These are phyloP conservation scores for Theristicus caerulescens DNA, from an alignment of 2,113 vertebrate species.

Conservation along the genomic window DNA sequence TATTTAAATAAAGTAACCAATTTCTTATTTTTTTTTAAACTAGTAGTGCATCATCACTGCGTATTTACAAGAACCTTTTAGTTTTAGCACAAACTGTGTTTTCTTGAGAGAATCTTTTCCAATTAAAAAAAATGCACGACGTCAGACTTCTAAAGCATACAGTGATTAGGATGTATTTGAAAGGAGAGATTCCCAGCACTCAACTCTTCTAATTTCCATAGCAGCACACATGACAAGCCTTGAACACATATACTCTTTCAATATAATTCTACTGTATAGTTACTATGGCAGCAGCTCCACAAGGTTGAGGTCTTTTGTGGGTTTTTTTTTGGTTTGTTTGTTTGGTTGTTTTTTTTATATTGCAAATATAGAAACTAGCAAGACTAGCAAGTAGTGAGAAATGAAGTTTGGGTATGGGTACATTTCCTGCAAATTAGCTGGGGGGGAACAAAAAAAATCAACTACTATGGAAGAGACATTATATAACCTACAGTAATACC, in stretches of 20 bases:
- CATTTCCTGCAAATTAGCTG: not conserved
- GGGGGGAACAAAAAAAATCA: not conserved
- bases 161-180: not conserved
- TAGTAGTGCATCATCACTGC: not conserved
- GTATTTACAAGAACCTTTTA: not conserved
- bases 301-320: not conserved
- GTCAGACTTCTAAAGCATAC: not conserved
- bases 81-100: not conserved
- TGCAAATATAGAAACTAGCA: not conserved
- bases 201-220: not conserved
- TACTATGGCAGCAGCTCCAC: conserved; percentile 15
- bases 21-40: not conserved
- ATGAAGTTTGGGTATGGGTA: not conserved
- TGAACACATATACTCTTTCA: not conserved
- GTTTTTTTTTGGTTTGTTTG: not conserved
- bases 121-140: not conserved
- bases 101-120: not conserved
- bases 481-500: not conserved
- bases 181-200: not conserved
- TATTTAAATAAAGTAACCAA: not conserved
- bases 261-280: not conserved
- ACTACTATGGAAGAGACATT: not conserved
- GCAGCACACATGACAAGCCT: not conserved
- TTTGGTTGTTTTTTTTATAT: not conserved
- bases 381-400: not conserved